A percentile compares a stretch with the other conserved stretches of the same genome.
Conservation (phyloP, 2,113 vertebrate species). For the Gobiocypris rarus region DNA sequence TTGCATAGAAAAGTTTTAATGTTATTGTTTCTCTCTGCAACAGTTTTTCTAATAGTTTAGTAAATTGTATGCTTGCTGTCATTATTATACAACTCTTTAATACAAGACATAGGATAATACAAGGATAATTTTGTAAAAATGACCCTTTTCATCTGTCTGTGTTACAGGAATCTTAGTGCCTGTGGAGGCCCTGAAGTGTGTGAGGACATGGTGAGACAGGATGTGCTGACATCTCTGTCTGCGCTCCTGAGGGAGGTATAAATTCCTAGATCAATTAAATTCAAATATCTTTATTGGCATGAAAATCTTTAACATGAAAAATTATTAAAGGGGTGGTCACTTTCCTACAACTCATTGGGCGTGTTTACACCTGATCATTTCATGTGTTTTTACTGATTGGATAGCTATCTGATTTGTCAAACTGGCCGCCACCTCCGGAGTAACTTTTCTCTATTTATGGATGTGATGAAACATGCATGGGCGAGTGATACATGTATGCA, state of each 20-base stretch:
- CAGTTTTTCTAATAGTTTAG: not conserved
- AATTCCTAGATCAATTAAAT: not conserved
- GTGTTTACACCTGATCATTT: too few species aligned
- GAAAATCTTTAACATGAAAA: not conserved
- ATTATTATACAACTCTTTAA: not conserved
- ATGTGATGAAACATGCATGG: too few species aligned
- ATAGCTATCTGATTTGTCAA: too few species aligned
- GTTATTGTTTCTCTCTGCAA: not conserved
- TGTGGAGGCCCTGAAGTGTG: conserved; percentile 94
- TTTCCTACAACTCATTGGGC: too few species aligned
- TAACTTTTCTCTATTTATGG: too few species aligned
- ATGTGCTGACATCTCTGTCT: conserved; percentile 91
- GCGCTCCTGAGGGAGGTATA: conserved; percentile 90
- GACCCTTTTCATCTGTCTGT: not conserved
- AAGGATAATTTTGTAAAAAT: not conserved
- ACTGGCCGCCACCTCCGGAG: too few species aligned
- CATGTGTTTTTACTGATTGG: too few species aligned
- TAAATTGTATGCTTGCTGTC: not conserved
- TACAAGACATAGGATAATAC: not conserved
- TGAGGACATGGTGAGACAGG: conserved; percentile 94
- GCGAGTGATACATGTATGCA: too few species aligned
- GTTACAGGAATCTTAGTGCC: conserved; percentile 89
- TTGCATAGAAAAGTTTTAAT: not conserved
- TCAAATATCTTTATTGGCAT: not conserved
- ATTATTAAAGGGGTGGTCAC: not conserved